A percentile compares a stretch with the other conserved stretches of the same genome.
Conservation (phyloP, 2,113 vertebrate species). For the Silurus glanis region DNA sequence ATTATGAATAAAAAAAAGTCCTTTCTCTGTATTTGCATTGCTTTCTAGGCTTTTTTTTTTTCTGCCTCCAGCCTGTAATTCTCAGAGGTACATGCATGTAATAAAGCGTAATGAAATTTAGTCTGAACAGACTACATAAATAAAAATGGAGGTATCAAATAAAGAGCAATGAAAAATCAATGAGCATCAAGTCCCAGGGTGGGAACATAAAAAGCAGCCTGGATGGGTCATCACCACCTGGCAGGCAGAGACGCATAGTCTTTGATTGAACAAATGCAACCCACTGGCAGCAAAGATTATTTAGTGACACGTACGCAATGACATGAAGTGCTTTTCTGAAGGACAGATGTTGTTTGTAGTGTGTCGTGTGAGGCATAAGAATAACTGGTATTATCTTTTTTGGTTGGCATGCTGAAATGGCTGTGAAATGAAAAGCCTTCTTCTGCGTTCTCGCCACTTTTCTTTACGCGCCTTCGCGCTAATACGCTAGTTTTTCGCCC, state of each 20-base stretch:
- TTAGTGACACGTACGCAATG: background rate
- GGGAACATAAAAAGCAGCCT: background rate
- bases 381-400: background rate
- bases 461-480: background rate
- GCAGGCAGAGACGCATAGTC: background rate
- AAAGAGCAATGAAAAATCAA: constrained; percentile 34
- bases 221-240: constrained; percentile 5
- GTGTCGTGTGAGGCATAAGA: background rate
- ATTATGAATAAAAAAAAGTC: background rate
- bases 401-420: background rate
- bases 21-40: background rate
- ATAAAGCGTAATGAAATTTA: background rate
- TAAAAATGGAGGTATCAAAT: constrained; percentile 24
- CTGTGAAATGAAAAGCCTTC: background rate
- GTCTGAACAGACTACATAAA: background rate
- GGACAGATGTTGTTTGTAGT: background rate
- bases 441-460: too few species aligned
- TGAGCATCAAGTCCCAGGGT: constrained; percentile 15
- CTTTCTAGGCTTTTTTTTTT: background rate
- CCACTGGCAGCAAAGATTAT: background rate
- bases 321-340: background rate
- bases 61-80: background rate
- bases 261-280: background rate
- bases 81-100: background rate
- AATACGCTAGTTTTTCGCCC: background rate